Base-by-base conservation (phyloP, 2,888 invertebrate species). In the Synanthedon vespiformis region DNA sequence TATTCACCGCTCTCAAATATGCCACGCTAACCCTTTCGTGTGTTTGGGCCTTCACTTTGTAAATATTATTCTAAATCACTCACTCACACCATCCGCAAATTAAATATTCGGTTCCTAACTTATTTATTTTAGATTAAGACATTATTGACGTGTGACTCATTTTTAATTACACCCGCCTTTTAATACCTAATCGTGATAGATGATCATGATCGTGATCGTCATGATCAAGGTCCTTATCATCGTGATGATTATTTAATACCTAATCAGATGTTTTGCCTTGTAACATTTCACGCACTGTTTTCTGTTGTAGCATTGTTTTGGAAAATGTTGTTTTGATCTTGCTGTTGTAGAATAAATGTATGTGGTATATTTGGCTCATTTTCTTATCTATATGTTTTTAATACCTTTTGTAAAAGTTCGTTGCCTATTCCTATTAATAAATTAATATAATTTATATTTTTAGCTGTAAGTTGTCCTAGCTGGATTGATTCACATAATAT, bases 11-110 rank as follows among this genome's bases (percentile, higher is more conserved):
- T 75, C 74, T 74, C 70, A 73, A 74, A 76, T 72, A 75, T 72
- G 68, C 70, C 76, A 78, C 76, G 77, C 85, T 86, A 85, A 84
- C 83, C 81, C 75, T 76, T 74, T 68, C 73, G 73, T 81, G 71
- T 77, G 71, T 79, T 74, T 77, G 74, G 80, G 77, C 70, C 75
- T 74, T 79, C 71, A 76, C 74, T 77, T 77, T 84, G 83, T 85
- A 80, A 78, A 85, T 80, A 80, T 66, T 74, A 77, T 73, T 75
- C 74, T 70, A 69, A 78, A 80, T 78, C 80, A 80, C 80, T 72
- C 73, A 74, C 72, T 68, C 65, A 70, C 74, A 18, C 64, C 62
- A 58, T 55, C 55, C 65, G 70, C 61, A 65, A 69, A 74, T 73
- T 65, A 70, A 70, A 70, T 70, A 67, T 67, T 65, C 64, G 60